phyloP scores from a whole-genome alignment of 2,797 vertebrate species.

The Harpagifer antarcticus region DNA sequence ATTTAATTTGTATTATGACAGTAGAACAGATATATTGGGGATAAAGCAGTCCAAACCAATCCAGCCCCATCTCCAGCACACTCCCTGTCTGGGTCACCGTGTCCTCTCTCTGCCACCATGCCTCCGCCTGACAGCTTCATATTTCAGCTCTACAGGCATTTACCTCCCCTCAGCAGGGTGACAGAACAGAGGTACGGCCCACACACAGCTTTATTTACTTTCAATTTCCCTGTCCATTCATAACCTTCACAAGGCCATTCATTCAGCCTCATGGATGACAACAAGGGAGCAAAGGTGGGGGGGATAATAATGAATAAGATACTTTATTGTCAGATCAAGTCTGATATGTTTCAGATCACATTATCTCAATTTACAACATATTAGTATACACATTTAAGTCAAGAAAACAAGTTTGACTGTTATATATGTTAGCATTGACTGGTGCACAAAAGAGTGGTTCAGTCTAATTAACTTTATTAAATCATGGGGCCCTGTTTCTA shows the following conservation, averaged over 20 bases:
- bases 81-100: constrained; percentile 60
- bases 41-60: constrained; percentile 24
- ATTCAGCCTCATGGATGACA: constrained; percentile 12
- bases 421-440: no score
- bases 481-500: no score
- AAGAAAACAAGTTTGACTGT: no score
- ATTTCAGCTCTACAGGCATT: constrained; percentile 71
- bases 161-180: constrained; percentile 55
- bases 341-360: no score
- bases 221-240: constrained; percentile 51
- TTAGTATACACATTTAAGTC: no score
- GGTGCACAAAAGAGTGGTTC: no score
- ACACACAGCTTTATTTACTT: constrained; percentile 62
- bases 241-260: constrained; percentile 34
- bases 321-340: no score
- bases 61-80: constrained; percentile 18
- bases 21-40: constrained; percentile 3
- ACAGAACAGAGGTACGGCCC: constrained; percentile 39
- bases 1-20: constrained; percentile 25
- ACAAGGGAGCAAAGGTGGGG: neutral
- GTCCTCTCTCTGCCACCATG: constrained; percentile 63
- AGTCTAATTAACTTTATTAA: no score
- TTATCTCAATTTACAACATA: no score
- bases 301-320: no score
- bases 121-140: constrained; percentile 72